Conservation (phyloP, 2,113 vertebrate genomes). For the Tenebrosternarchus preto region DNA sequence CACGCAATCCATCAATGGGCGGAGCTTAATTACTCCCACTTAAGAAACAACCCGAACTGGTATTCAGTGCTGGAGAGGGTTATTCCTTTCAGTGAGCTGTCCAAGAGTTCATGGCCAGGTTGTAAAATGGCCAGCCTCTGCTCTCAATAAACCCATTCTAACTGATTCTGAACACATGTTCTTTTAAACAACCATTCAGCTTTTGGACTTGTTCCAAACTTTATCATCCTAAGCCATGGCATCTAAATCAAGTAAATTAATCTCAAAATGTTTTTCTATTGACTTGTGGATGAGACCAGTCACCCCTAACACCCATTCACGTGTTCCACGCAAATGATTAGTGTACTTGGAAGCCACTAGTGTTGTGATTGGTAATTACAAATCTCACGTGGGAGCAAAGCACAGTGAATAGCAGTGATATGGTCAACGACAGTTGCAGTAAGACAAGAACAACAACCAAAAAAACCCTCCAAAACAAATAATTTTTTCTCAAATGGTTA, state of each 20-base stretch:
- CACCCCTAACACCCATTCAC: neutral
- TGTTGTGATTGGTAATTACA: neutral
- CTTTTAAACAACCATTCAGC: neutral
- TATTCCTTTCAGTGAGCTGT: too few species aligned
- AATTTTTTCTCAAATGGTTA: neutral
- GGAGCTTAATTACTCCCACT: too few species aligned
- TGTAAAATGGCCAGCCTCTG: neutral
- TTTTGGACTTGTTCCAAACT: neutral
- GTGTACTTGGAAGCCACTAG: neutral
- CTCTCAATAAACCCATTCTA: neutral
- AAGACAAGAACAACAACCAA: neutral
- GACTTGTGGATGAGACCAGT: slow-evolving; percentile 12
- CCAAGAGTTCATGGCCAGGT: too few species aligned
- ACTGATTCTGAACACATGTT: neutral
- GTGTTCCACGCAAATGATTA: slow-evolving; percentile 2
- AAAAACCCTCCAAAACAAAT: too few species aligned
- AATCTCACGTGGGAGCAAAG: neutral
- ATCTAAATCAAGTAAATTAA: neutral
- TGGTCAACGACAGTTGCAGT: neutral
- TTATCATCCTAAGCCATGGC: neutral
- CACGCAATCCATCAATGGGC: too few species aligned
- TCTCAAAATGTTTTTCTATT: slow-evolving; percentile 17
- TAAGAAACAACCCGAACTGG: too few species aligned
- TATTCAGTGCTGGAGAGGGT: too few species aligned
- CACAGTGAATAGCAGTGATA: neutral